phyloP scores from a whole-genome alignment of 1,140 invertebrate species.

The Sycophila sp. region DNA sequence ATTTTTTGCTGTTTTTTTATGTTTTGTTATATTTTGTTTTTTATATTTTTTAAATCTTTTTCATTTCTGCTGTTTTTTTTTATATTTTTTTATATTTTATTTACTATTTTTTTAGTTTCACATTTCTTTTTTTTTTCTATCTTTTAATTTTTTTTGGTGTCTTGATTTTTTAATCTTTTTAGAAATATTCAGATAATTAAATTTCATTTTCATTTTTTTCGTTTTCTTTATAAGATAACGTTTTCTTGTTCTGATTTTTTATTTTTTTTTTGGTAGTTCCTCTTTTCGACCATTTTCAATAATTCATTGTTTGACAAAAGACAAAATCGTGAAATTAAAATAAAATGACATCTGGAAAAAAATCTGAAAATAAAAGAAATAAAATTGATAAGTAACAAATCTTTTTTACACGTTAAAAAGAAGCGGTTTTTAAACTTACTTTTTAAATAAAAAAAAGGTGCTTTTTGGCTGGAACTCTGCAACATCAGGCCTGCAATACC shows the following conservation, averaged over 20 bases:
- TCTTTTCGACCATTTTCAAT: too few species aligned
- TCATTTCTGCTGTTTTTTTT: not conserved
- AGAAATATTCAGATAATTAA: not conserved
- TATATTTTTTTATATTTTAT: conserved; percentile 24
- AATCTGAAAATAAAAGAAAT: conserved; percentile 1
- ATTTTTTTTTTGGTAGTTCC: too few species aligned
- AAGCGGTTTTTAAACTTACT: conserved; percentile 29
- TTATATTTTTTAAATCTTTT: not conserved
- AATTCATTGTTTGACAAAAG: too few species aligned
- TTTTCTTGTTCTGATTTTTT: not conserved
- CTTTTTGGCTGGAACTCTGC: conserved; percentile 46
- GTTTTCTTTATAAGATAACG: too few species aligned
- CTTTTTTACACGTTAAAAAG: conserved; percentile 5
- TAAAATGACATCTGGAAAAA: not conserved
- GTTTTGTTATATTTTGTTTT: not conserved
- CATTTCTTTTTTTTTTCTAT: not conserved
- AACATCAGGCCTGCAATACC: not conserved
- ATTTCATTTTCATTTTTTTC: too few species aligned
- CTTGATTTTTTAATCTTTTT: not conserved
- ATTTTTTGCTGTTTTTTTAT: conserved; percentile 5
- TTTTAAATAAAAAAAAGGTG: conserved; percentile 34
- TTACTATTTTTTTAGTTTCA: not conserved
- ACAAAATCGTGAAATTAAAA: not conserved
- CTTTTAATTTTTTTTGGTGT: not conserved
- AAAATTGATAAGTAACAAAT: not conserved